A percentile compares a stretch with the other conserved stretches of the same genome.
Conservation (phyloP, 2,113 vertebrate species). For the Nesoenas mayeri region DNA sequence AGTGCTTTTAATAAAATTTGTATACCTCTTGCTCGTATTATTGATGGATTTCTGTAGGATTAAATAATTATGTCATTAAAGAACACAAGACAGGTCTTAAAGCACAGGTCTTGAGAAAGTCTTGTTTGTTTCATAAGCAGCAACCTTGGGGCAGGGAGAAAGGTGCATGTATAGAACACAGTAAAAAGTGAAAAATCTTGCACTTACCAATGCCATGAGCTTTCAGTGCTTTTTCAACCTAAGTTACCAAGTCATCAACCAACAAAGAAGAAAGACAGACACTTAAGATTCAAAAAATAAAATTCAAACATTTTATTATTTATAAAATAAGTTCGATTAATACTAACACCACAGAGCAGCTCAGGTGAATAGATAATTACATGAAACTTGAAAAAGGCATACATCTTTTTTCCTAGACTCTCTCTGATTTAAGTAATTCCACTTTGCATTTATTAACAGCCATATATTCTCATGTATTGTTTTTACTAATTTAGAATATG, state of each 20-base stretch:
- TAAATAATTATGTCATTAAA: neutral
- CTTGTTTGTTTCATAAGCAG: neutral
- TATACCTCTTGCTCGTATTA: neutral
- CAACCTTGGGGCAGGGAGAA: neutral
- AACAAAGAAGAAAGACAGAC: neutral
- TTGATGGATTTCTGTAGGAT: neutral
- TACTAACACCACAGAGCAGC: neutral
- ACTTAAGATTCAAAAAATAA: neutral
- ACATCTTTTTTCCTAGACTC: neutral
- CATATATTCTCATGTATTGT: neutral
- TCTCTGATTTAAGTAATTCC: neutral
- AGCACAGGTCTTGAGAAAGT: neutral
- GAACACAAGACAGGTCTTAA: neutral
- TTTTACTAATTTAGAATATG: neutral
- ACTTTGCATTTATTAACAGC: neutral
- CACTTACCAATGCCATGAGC: conserved; percentile 47
- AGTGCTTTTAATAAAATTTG: neutral
- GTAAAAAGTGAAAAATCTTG: neutral
- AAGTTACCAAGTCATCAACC: neutral
- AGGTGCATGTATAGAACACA: neutral
- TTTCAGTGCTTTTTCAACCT: conserved; percentile 62
- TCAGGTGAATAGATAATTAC: neutral
- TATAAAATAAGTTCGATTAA: neutral
- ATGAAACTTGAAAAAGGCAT: neutral
- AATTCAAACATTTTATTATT: neutral